Evolutionary conservation across 1,140 invertebrate genomes (phyloP).

Genomic region (Rhyacophila brunnea): DNA sequence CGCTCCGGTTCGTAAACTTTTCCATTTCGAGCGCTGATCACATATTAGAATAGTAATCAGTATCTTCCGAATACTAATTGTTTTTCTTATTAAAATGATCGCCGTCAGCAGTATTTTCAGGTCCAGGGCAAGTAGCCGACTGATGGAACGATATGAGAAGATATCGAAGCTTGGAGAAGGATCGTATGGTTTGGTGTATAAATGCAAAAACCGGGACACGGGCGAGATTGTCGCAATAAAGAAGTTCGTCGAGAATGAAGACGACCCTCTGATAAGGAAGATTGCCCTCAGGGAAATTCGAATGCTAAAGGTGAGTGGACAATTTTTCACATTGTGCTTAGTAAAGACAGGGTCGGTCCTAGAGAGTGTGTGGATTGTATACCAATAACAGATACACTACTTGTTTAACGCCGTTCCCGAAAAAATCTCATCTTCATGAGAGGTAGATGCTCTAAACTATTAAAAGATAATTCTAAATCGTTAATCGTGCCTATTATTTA

Average conservation of each 20-base stretch:
- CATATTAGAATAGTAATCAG: too few relatives aligned
- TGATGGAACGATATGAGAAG: slow-evolving; percentile 99
- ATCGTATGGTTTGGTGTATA: slow-evolving; percentile 98
- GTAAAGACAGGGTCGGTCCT: too few relatives aligned
- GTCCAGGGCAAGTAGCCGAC: slow-evolving; percentile 78
- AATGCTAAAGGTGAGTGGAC: slow-evolving; percentile 90
- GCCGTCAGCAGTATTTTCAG: slow-evolving; percentile 46
- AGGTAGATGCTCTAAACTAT: too few relatives aligned
- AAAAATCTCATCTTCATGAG: too few relatives aligned
- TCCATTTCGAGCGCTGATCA: too few relatives aligned
- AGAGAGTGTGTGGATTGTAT: too few relatives aligned
- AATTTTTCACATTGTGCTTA: too few relatives aligned
- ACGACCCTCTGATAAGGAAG: slow-evolving; percentile 97
- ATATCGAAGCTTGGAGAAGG: slow-evolving; percentile 95
- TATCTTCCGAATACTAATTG: background rate
- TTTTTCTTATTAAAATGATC: background rate
- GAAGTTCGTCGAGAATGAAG: slow-evolving; percentile 98
- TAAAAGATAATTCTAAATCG: too few relatives aligned
- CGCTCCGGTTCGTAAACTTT: too few relatives aligned
- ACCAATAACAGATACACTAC: too few relatives aligned
- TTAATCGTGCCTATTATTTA: too few relatives aligned
- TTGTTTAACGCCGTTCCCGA: too few relatives aligned
- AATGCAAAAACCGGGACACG: slow-evolving; percentile 94
- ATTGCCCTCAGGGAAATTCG: slow-evolving; percentile 97
- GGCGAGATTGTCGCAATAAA: slow-evolving; percentile 97